These are phyloP conservation scores for Punctoribates punctum DNA, from an alignment of 2,888 invertebrate species.

Conservation along the genomic window DNA sequence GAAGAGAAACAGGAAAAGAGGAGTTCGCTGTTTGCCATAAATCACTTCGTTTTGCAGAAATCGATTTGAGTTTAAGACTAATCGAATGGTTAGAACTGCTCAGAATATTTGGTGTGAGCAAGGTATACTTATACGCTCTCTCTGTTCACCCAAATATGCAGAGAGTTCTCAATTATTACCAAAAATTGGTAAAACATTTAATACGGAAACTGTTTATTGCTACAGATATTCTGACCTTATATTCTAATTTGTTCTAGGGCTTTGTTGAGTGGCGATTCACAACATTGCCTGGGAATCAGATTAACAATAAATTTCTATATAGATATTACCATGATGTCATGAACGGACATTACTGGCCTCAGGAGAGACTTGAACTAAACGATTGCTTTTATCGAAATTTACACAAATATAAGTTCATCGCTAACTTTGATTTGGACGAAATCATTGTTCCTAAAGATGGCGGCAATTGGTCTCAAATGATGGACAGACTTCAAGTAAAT, in stretches of 20 bases:
- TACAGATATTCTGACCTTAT: too few species aligned
- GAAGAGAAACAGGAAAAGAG: neutral
- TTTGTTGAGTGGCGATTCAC: constrained; percentile 31
- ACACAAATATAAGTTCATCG: constrained; percentile 23
- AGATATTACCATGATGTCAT: constrained; percentile 13
- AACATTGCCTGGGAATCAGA: constrained; percentile 28
- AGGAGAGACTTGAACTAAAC: constrained; percentile 37
- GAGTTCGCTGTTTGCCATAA: constrained; percentile 35
- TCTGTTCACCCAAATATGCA: constrained; percentile 13
- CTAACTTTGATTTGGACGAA: constrained; percentile 32
- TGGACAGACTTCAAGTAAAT: too few species aligned
- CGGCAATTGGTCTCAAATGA: constrained; percentile 35
- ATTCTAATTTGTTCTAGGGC: neutral
- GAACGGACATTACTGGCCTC: neutral
- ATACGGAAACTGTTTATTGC: too few species aligned
- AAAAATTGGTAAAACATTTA: constrained; percentile 33
- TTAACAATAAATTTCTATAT: constrained; percentile 28
- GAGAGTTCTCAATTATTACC: constrained; percentile 37
- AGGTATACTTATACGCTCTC: constrained; percentile 35
- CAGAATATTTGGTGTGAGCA: constrained; percentile 25
- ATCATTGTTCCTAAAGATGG: constrained; percentile 11
- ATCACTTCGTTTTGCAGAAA: constrained; percentile 21
- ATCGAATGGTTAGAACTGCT: constrained; percentile 39
- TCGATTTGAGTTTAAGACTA: constrained; percentile 38
- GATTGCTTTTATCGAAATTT: constrained; percentile 39